These are phyloP conservation scores for Ormyrus labotus DNA, from an alignment of 2,888 invertebrate genomes.

Conservation along the genomic window DNA sequence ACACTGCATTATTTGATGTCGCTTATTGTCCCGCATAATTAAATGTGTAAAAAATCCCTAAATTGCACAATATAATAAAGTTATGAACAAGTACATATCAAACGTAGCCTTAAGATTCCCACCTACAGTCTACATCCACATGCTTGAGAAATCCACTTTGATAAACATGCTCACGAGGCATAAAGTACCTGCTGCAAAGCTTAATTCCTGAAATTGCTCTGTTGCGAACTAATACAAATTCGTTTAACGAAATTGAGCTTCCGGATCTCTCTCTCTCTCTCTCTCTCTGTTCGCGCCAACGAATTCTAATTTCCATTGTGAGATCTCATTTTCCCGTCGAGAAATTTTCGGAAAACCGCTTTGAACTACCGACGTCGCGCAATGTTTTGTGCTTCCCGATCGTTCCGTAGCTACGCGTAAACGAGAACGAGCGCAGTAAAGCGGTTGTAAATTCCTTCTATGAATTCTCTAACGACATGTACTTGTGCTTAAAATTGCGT, in stretches of 20 bases:
- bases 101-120: neutral
- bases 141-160: too few species aligned
- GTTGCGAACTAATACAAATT: neutral
- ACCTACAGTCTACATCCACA: too few species aligned
- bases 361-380: too few species aligned
- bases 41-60: too few species aligned
- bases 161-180: neutral
- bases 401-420: too few species aligned
- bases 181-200: slow-evolving; percentile 1
- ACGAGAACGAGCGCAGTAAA: too few species aligned
- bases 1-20: too few species aligned
- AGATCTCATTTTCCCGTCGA: slow-evolving; percentile 22
- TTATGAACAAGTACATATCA: neutral
- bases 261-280: slow-evolving; percentile 6
- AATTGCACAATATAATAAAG: too few species aligned
- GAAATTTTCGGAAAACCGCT: neutral
- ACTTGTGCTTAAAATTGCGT: neutral
- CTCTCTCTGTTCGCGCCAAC: neutral
- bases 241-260: slow-evolving; percentile 12
- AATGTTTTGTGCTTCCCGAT: too few species aligned
- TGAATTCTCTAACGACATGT: neutral
- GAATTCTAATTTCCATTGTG: slow-evolving; percentile 9
- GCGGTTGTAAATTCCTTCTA: too few species aligned
- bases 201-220: slow-evolving; percentile 17
- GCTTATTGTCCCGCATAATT: too few species aligned